Conservation (phyloP, 2,113 vertebrate species). For the Acanthochromis polyacanthus region DNA sequence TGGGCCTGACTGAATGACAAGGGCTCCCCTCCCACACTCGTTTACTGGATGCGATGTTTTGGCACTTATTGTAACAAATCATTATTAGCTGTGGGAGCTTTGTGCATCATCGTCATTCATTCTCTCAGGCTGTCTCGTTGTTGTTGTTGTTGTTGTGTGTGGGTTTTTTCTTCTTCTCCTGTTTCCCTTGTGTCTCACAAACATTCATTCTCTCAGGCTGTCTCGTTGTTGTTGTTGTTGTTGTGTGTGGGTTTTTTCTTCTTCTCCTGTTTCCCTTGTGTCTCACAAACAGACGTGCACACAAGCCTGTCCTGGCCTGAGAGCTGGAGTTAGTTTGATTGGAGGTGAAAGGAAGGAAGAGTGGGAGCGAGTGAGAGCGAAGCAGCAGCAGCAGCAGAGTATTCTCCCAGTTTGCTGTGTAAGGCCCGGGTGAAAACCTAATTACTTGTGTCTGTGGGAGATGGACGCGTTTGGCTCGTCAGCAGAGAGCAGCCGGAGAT, state of each 20-base stretch:
- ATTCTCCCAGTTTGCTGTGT: slow-evolving; percentile 41
- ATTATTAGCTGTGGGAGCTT: slow-evolving; percentile 52
- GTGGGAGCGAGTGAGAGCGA: neutral
- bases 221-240: neutral
- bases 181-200: neutral
- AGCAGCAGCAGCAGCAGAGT: slow-evolving; percentile 18
- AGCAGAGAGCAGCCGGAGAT: slow-evolving; percentile 64
- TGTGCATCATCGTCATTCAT: slow-evolving; percentile 27
- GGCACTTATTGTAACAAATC: slow-evolving; percentile 51
- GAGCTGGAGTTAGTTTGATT: slow-evolving; percentile 39
- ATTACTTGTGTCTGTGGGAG: slow-evolving; percentile 66
- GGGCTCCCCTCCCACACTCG: slow-evolving; percentile 48
- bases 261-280: neutral
- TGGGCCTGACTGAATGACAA: slow-evolving; percentile 40
- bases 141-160: too few species aligned
- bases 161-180: too few species aligned
- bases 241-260: too few species aligned
- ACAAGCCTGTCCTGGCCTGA: neutral
- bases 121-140: neutral
- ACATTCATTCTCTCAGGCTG: slow-evolving; percentile 12
- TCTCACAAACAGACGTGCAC: slow-evolving; percentile 8
- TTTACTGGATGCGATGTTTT: slow-evolving; percentile 49
- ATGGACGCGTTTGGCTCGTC: slow-evolving; percentile 68
- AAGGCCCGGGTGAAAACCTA: slow-evolving; percentile 57
- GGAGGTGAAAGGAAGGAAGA: slow-evolving; percentile 29